A percentile compares a stretch with the other conserved stretches of the same genome.
Conservation (phyloP, 2,113 vertebrate species). For the Casuarius casuarius region DNA sequence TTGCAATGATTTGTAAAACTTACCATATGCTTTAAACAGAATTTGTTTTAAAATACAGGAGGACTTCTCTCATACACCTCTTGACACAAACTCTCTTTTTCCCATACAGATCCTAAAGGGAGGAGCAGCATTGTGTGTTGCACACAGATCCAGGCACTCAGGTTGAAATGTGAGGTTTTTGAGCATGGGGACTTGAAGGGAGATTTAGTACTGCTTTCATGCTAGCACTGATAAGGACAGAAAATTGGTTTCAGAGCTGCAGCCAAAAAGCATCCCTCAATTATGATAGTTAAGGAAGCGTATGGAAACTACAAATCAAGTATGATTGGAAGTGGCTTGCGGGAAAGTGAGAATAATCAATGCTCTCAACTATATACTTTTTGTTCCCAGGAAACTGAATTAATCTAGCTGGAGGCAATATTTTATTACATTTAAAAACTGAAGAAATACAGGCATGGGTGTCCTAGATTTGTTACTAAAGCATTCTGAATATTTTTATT, state of each 20-base stretch:
- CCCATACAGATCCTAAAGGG: neutral
- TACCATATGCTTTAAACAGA: neutral
- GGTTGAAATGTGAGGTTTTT: neutral
- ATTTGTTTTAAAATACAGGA: neutral
- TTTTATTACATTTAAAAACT: neutral
- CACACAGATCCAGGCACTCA: neutral
- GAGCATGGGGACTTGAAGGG: neutral
- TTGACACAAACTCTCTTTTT: neutral
- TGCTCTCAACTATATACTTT: neutral
- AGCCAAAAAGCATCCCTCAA: neutral
- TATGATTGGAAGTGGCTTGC: neutral
- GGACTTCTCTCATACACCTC: neutral
- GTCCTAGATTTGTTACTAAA: slow-evolving; percentile 1
- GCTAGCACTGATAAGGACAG: neutral
- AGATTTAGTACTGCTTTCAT: neutral
- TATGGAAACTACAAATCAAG: neutral
- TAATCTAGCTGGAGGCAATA: neutral
- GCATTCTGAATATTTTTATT: neutral
- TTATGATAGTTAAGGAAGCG: neutral
- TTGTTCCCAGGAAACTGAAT: neutral
- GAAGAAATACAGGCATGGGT: neutral
- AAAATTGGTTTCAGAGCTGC: neutral
- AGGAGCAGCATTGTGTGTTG: neutral
- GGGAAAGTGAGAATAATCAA: neutral
- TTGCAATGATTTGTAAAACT: neutral